These are phyloP conservation scores for Rhyzopertha dominica DNA, from an alignment of 1,140 invertebrate genomes.

Conservation along the genomic window DNA sequence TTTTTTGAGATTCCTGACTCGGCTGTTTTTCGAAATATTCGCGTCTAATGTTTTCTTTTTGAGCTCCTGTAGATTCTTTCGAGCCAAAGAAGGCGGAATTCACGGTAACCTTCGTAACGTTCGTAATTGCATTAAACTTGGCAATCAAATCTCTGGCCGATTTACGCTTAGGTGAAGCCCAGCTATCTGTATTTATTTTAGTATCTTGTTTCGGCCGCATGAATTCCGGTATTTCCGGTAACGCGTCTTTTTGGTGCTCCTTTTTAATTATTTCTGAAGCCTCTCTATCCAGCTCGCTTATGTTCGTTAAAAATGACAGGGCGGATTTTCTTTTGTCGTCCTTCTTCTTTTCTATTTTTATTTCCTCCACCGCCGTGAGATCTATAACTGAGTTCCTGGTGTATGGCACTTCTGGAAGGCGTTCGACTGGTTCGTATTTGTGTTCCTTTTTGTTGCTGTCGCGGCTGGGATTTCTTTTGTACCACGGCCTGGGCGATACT, in stretches of 20 bases:
- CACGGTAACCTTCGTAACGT: conserved; percentile 54
- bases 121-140: conserved; percentile 59
- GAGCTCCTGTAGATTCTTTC: conserved; percentile 15
- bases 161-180: conserved; percentile 45
- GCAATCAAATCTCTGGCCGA: conserved; percentile 56
- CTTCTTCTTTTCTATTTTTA: conserved; percentile 39
- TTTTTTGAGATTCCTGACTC: too few relatives aligned
- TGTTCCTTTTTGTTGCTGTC: conserved; percentile 30
- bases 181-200: conserved; percentile 30
- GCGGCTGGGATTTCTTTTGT: conserved; percentile 49
- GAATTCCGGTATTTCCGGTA: conserved; percentile 39
- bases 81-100: conserved; percentile 47
- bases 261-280: conserved; percentile 66
- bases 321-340: conserved; percentile 55
- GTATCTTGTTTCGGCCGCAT: too few relatives aligned
- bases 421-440: conserved; percentile 36
- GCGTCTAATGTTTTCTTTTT: conserved; percentile 23
- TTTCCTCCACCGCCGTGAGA: conserved; percentile 44
- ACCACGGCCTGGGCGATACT: conserved; percentile 59
- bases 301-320: conserved; percentile 66
- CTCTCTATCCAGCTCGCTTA: conserved; percentile 74
- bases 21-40: conserved; percentile 34
- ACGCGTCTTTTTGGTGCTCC: conserved; percentile 37
- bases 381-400: conserved; percentile 41
- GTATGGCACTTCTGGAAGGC: conserved; percentile 40